Base-by-base conservation (phyloP, 2,113 vertebrate genomes). In the Glaucidium brasilianum region DNA sequence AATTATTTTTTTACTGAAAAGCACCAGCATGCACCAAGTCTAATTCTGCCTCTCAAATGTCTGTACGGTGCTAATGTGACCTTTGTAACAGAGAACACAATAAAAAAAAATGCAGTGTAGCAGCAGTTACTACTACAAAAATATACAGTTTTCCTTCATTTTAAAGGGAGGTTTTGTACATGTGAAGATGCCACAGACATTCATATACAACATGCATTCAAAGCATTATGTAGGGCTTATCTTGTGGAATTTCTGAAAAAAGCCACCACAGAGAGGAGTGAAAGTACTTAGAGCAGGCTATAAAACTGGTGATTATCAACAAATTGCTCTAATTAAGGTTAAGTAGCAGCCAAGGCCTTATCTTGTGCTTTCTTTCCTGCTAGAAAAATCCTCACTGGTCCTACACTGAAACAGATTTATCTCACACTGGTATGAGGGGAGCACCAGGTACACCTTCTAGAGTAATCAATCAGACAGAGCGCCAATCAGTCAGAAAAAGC, bases 401-500 rank as follows among this genome's bases (percentile, higher is more conserved):
- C 25, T 71, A 9, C 7, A 12, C 0, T 35, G 32, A 41, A 74
- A 32, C 16, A 71, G 25, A 10, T 84, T 83, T 55, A 21, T 21
- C 20, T 50, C 52, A 49, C 11, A 6, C 3, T 47, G 59, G 18
- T 29, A 25, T n/a, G 35, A 76, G 6, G 8, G 17, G 11, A 83
- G 20, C 22, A 53, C 45, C 27, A 79, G 49, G 29, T 52, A 3
- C 8, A 22, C 2, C 2, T 16, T 32, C 29, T 1, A 0, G 13
- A 67, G 22, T 10, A 58, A 56, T 2, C 43, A 45, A 45, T 43
- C 43, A 43, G 41, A 15, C 41, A 41, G 45, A 49, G 35, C 41
- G 26, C 29, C 53, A 39, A 6, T 12, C 4, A 35, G 55, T 35
- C 8, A 50, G 12, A 34, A 73, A 69, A 64, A 64, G 9, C 1